Evolutionary conservation across 1,140 invertebrate genomes (phyloP).

Genomic region (Ceratina japonica): DNA sequence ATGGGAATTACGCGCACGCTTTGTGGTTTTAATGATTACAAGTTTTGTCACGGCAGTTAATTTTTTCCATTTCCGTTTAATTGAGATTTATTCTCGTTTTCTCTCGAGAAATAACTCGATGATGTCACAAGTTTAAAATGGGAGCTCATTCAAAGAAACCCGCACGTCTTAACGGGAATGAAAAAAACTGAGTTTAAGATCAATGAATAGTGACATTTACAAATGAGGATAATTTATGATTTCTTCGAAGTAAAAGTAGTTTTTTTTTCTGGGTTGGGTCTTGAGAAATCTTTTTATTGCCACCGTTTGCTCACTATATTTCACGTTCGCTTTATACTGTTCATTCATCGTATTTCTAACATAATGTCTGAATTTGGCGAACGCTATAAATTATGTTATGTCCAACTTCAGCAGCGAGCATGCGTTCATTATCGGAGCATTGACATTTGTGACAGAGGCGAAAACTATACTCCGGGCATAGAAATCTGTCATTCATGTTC

Average conservation of each 20-base stretch:
- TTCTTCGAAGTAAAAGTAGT: not conserved
- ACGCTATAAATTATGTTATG: no score
- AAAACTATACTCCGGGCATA: conserved; percentile 16
- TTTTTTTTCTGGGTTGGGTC: not conserved
- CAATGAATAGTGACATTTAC: no score
- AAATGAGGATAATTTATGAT: conserved; percentile 5
- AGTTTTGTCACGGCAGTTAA: conserved; percentile 13
- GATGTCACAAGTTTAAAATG: conserved; percentile 46
- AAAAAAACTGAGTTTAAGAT: not conserved
- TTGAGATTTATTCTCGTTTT: conserved; percentile 52
- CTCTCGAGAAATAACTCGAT: conserved; percentile 3
- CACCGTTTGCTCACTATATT: not conserved
- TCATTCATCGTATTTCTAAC: no score
- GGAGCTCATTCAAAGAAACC: conserved; percentile 10
- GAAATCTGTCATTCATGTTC: conserved; percentile 3
- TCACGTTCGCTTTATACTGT: no score
- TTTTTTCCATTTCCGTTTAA: conserved; percentile 22
- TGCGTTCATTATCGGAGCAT: no score
- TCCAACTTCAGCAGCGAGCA: no score
- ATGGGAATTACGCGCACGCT: not conserved
- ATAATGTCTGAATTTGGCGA: no score
- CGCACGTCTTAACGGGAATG: conserved; percentile 4
- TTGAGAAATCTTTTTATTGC: not conserved
- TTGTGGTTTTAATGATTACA: conserved; percentile 23
- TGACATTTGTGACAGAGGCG: not conserved